Conservation (phyloP, 2,888 invertebrate species). For the Iselma pallidipennis region DNA sequence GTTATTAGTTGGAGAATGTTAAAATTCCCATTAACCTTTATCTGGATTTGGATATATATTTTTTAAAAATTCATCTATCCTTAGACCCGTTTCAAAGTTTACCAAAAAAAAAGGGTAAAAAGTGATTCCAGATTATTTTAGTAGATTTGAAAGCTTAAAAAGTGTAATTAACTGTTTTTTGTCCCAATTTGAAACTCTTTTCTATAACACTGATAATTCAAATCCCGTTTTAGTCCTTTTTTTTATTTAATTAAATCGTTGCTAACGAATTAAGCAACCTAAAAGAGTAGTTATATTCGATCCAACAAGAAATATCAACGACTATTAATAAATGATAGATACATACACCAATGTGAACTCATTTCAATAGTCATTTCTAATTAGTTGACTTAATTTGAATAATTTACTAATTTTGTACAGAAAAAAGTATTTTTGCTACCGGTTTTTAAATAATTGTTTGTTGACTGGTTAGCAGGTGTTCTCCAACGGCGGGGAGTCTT, state of each 20-base stretch:
- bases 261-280: neutral
- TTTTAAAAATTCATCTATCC: neutral
- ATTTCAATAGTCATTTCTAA: constrained; percentile 21
- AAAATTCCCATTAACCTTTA: constrained; percentile 11
- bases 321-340: neutral
- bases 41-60: neutral
- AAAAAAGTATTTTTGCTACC: constrained; percentile 34
- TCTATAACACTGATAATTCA: too few species aligned
- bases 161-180: too few species aligned
- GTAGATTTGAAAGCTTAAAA: too few species aligned
- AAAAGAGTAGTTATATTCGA: neutral
- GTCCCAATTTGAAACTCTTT: too few species aligned
- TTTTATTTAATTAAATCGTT: neutral
- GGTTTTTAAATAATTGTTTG: constrained; percentile 33
- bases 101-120: neutral
- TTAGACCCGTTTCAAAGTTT: neutral
- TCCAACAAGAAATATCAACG: neutral
- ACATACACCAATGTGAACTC: too few species aligned
- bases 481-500: constrained; percentile 1
- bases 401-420: constrained; percentile 36
- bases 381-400: constrained; percentile 37
- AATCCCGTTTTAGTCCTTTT: neutral
- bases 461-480: constrained; percentile 18
- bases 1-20: constrained; percentile 18
- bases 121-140: too few species aligned